Evolutionary conservation across 2,797 vertebrate genomes (phyloP).

Genomic region (Xiphorhynchus erythropygius): DNA sequence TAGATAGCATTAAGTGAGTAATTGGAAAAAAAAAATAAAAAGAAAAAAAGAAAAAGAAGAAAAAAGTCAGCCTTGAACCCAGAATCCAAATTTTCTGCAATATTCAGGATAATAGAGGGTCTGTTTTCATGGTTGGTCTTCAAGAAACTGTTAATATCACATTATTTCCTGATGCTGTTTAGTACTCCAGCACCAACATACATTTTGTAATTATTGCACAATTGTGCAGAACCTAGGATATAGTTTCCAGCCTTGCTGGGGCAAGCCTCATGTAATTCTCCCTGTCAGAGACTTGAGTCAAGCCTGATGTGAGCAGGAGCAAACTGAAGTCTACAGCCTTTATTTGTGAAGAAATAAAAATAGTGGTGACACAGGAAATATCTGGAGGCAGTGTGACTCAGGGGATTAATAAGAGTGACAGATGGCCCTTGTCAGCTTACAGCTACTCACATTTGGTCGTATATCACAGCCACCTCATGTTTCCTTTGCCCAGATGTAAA

Average conservation of each 20-base stretch:
- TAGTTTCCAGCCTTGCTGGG: not conserved
- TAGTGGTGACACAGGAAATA: not conserved
- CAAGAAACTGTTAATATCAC: not conserved
- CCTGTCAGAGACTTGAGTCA: not conserved
- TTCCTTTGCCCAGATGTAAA: not conserved
- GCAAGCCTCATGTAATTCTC: not conserved
- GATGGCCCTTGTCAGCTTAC: not conserved
- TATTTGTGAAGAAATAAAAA: constrained; percentile 29
- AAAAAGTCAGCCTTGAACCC: not conserved
- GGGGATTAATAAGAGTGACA: not conserved
- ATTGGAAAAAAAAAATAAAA: too few species aligned
- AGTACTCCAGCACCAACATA: not conserved
- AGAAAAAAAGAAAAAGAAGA: too few species aligned
- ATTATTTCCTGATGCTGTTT: not conserved
- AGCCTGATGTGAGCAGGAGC: not conserved
- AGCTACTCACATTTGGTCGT: not conserved
- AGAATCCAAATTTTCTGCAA: not conserved
- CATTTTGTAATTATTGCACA: not conserved
- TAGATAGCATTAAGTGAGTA: not conserved
- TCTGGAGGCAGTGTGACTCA: not conserved
- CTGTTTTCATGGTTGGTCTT: not conserved
- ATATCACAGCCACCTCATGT: not conserved
- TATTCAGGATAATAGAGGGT: not conserved
- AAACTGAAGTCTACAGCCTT: not conserved
- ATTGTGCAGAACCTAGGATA: not conserved